Base-by-base conservation (phyloP, 2,113 vertebrate species). In the Etia nguti region DNA sequence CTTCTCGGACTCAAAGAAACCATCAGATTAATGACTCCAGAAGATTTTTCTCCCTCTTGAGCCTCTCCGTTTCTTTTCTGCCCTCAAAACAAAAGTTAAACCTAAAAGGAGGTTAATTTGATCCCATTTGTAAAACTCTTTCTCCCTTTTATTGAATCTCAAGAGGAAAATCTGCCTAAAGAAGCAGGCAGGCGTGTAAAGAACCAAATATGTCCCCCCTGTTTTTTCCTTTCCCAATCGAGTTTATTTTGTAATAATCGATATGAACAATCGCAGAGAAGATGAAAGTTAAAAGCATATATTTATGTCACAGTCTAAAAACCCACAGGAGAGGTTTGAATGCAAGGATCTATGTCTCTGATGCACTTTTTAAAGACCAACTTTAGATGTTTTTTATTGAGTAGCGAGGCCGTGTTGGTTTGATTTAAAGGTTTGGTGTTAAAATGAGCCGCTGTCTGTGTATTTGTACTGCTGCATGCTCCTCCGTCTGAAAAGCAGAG, bases 341-440 rank as follows among this genome's bases (percentile, higher is more conserved):
- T 56, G 48, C 54, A 34, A 68, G 22, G 34, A 65, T 79, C 31
- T 36, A 46, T 26, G 6, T 46, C 73, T 34, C 93, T 94, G 26
- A 77, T 13, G 73, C 73, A 77, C 73, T 94, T 90, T 50, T 29
- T 26, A 38, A 57, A 80, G n/a, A 24, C 31, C 11, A 57, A 84
- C 20, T 54, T 48, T 86, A 36, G 80, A 86, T 88, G 87, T 97
- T 83, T 89, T 91, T 65, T 84, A 52, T 80, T 75, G 34, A 50
- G 62, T 59, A 73, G 65, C 65, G 65, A 73, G 68, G 73, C 46
- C 93, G n/a, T 95, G 96, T 96, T 94, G 97, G 94, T 93, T 96
- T 96, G 93, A 95, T 90, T 96, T 96, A 93, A 96, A 90, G 50
- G 34, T 54, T 5, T 18, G 41, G 68, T 48, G 68, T 73, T 73